A percentile compares a stretch with the other conserved stretches of the same genome.
phyloP scores from a whole-genome alignment of 2,888 invertebrate species.

The Xanthorhoe spadicearia region DNA sequence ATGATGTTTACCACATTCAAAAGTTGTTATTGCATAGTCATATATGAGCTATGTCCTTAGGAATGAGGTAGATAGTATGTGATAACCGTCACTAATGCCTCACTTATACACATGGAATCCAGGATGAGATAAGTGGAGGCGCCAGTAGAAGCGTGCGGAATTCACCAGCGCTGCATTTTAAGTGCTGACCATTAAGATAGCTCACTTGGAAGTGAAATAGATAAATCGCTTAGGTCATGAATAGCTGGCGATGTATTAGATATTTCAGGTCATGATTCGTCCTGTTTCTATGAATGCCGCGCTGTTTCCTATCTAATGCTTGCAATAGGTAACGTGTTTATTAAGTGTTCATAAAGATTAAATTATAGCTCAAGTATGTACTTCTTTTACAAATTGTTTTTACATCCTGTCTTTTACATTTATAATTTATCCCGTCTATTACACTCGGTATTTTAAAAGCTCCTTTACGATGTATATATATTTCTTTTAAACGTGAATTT shows the following conservation, averaged over 20 bases:
- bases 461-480: too few relatives aligned
- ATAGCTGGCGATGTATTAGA: slow-evolving; percentile 16
- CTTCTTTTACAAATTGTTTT: too few relatives aligned
- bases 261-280: slow-evolving; percentile 17
- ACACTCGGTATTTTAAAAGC: too few relatives aligned
- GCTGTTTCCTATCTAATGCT: slow-evolving; percentile 3
- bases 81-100: slow-evolving; percentile 9
- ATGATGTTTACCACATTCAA: too few relatives aligned
- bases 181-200: slow-evolving; percentile 32
- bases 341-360: not conserved
- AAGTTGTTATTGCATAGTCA: too few relatives aligned
- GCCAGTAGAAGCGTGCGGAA: slow-evolving; percentile 16
- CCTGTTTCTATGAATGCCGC: slow-evolving; percentile 13
- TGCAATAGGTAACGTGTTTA: not conserved
- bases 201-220: slow-evolving; percentile 20
- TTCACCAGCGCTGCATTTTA: slow-evolving; percentile 22
- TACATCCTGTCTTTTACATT: too few relatives aligned
- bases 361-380: not conserved
- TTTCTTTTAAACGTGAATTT: too few relatives aligned
- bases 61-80: not conserved
- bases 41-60: not conserved
- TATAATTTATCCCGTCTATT: too few relatives aligned
- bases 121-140: slow-evolving; percentile 28
- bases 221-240: slow-evolving; percentile 28
- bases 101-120: slow-evolving; percentile 13